phyloP scores from a whole-genome alignment of 2,888 invertebrate species.

The Caenorhabditis sp. region DNA sequence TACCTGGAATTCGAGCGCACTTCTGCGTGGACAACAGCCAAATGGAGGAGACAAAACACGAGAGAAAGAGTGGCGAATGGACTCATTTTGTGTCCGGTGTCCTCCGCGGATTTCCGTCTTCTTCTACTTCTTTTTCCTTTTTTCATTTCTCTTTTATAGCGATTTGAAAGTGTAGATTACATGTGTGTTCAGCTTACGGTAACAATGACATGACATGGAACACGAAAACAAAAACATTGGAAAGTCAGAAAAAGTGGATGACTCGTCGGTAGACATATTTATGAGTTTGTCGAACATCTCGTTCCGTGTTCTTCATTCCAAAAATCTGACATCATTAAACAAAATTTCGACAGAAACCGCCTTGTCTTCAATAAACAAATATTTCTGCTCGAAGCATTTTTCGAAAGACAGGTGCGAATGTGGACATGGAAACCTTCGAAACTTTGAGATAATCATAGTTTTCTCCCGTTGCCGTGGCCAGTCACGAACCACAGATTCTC shows the following conservation, averaged over 20 bases:
- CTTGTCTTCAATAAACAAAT: too few species aligned
- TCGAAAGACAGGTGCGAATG: neutral
- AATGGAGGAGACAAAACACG: slow-evolving; percentile 7
- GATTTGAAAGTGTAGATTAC: neutral
- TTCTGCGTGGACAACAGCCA: slow-evolving; percentile 25
- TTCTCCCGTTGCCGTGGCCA: neutral
- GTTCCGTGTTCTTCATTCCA: neutral
- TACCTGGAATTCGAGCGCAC: slow-evolving; percentile 35
- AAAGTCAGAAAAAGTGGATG: neutral
- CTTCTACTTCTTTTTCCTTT: neutral
- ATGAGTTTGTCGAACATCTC: too few species aligned
- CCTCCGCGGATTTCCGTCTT: neutral
- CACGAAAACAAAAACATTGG: slow-evolving; percentile 31
- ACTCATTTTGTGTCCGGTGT: slow-evolving; percentile 31
- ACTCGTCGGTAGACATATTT: neutral
- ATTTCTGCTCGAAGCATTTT: neutral
- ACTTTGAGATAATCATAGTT: neutral
- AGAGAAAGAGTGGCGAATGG: slow-evolving; percentile 7
- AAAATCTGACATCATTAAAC: neutral
- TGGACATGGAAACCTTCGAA: neutral
- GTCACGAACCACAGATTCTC: neutral
- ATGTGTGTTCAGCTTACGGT: slow-evolving; percentile 39
- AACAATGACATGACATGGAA: slow-evolving; percentile 18
- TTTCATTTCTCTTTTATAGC: slow-evolving; percentile 18
- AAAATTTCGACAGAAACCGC: neutral